Base-by-base conservation (phyloP, 2,888 invertebrate species). In the Ecdyonurus torrentis region DNA sequence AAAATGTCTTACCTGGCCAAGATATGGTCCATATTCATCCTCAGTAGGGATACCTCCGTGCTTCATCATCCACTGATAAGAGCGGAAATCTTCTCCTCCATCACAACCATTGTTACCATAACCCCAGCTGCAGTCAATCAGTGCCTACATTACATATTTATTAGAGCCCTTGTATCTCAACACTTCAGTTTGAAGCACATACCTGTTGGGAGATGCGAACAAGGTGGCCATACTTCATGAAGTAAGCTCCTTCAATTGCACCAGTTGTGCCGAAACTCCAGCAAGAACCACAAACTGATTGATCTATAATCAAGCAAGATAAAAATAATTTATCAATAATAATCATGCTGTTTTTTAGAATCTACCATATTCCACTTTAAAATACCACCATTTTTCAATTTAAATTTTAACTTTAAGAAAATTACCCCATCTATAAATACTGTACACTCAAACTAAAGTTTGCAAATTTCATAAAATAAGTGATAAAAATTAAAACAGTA, bases 191-290 rank as follows among this genome's bases (percentile, higher is more conserved):
- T 37, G 37, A 10, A 37, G 15, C 7, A 62, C 55, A 65, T 69
- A 78, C 78, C 74, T 97, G 96, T 71, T 95, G 92, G 2, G 95
- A 95, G 58, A 97, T 81, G 23, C 91, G 77, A 10, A 90, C 83
- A 37, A 93, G 79, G 68, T 87, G 83, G 0, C 89, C 88, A 68
- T 87, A 86, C 71, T 88, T 87, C 52, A 93, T 75, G 76, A 90
- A 96, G 71, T 85, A 84, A 0, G 94, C 92, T 0, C 96, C 95
- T 76, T 97, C 97, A 63, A 97, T 83, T 0, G 93, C 83, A 7
- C 96, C 96, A 64, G 91, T 86, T 0, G 95, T 93, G 23, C 95
- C 96, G 77, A 96, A 97, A 66, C 91, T 91, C 96, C 96, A 96
- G 70, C 96, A 97, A 0, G 94, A 95, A 0, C 97, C 97, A 75